Conservation (phyloP, 2,888 invertebrate genomes). For the Epinotia demarniana region DNA sequence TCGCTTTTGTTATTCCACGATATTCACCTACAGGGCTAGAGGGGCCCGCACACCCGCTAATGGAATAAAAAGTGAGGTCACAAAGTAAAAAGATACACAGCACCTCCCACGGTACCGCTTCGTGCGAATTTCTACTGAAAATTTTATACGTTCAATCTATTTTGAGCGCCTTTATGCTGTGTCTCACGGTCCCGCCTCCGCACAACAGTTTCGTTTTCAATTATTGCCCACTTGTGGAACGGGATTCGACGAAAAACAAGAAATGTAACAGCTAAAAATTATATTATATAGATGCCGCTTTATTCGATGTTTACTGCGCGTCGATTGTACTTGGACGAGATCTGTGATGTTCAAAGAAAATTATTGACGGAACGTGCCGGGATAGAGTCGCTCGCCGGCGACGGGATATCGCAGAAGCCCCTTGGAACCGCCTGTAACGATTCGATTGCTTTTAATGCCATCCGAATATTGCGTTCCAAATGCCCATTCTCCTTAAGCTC, state of each 20-base stretch:
- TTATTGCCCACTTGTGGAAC: conserved; percentile 85
- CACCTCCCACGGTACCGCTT: conserved; percentile 79
- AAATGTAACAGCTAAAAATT: conserved; percentile 76
- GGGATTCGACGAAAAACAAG: conserved; percentile 80
- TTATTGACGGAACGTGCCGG: conserved; percentile 82
- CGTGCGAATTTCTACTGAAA: conserved; percentile 83
- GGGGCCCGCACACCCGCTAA: conserved; percentile 82
- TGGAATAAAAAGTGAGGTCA: conserved; percentile 85
- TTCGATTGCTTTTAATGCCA: conserved; percentile 63
- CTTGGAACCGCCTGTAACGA: conserved; percentile 58
- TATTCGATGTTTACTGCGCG: conserved; percentile 81
- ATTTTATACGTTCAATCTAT: conserved; percentile 85
- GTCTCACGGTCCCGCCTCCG: conserved; percentile 78
- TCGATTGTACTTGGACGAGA: conserved; percentile 78
- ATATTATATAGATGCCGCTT: conserved; percentile 82
- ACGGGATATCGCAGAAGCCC: conserved; percentile 61
- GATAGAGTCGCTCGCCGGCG: conserved; percentile 65
- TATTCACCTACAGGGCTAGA: conserved; percentile 83
- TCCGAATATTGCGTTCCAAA: conserved; percentile 49
- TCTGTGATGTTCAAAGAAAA: conserved; percentile 80
- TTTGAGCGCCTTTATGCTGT: conserved; percentile 82
- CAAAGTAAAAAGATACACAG: conserved; percentile 84
- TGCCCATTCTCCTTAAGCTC: conserved; percentile 51
- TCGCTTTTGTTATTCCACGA: conserved; percentile 83
- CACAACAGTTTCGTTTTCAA: conserved; percentile 83